These are phyloP conservation scores for Pelecanus crispus DNA, from an alignment of 2,113 vertebrate species.

Conservation along the genomic window DNA sequence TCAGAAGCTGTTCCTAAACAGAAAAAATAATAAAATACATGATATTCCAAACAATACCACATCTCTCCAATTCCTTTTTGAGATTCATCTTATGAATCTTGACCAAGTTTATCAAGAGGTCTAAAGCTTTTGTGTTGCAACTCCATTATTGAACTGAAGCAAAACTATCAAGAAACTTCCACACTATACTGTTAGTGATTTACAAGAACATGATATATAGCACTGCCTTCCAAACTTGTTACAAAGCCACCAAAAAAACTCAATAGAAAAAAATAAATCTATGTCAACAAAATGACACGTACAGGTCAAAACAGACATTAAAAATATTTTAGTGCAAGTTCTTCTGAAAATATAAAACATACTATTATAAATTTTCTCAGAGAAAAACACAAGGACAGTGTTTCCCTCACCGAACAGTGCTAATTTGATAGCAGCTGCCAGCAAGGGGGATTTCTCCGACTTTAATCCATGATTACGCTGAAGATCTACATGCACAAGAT, in stretches of 20 bases:
- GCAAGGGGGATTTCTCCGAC: neutral
- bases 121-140: neutral
- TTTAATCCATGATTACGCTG: neutral
- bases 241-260: neutral
- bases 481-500: neutral
- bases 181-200: neutral
- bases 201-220: neutral
- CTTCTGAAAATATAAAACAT: neutral
- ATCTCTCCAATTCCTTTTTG: neutral
- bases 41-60: constrained; percentile 68
- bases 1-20: constrained; percentile 86
- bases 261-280: neutral
- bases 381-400: neutral
- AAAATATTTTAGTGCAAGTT: neutral
- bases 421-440: neutral
- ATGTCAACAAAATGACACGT: neutral
- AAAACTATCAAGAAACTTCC: neutral
- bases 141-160: neutral
- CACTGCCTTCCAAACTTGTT: neutral
- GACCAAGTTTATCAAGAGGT: neutral
- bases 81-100: neutral
- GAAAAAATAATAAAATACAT: constrained; percentile 77
- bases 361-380: neutral
- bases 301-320: neutral
- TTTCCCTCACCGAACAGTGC: neutral